phyloP scores from a whole-genome alignment of 2,113 vertebrate species.

The Vicugna pacos region DNA sequence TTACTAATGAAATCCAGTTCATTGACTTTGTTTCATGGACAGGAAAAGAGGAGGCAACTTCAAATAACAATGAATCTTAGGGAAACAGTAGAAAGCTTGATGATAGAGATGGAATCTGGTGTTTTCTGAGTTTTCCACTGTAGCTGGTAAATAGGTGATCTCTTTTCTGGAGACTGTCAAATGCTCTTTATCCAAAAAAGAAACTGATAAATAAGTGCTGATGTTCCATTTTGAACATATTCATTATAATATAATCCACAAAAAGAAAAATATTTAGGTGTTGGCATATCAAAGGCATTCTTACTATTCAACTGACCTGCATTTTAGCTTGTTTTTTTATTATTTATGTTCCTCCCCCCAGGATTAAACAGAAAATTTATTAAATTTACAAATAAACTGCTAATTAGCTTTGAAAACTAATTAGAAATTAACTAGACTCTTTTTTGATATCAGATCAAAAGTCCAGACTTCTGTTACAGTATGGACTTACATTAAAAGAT shows the following conservation, averaged over 20 bases:
- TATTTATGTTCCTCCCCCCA: conserved; percentile 74
- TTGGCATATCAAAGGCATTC: conserved; percentile 79
- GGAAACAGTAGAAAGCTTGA: not conserved
- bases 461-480: conserved; percentile 65
- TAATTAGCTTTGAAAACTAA: conserved; percentile 83
- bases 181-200: too few species aligned
- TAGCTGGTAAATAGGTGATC: too few species aligned
- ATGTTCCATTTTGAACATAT: too few species aligned
- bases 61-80: not conserved
- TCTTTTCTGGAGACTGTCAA: too few species aligned
- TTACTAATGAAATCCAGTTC: not conserved
- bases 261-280: conserved; percentile 60
- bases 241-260: too few species aligned
- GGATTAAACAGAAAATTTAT: conserved; percentile 82
- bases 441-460: conserved; percentile 83
- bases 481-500: conserved; percentile 71
- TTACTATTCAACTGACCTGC: conserved; percentile 76
- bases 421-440: conserved; percentile 84
- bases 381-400: conserved; percentile 82
- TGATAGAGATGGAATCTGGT: too few species aligned
- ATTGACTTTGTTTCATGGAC: not conserved
- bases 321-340: conserved; percentile 81
- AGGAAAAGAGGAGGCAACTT: not conserved
- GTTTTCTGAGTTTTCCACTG: too few species aligned
- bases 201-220: too few species aligned